These are phyloP conservation scores for Dorcus parallelipipedus DNA, from an alignment of 2,888 invertebrate genomes.

Conservation along the genomic window DNA sequence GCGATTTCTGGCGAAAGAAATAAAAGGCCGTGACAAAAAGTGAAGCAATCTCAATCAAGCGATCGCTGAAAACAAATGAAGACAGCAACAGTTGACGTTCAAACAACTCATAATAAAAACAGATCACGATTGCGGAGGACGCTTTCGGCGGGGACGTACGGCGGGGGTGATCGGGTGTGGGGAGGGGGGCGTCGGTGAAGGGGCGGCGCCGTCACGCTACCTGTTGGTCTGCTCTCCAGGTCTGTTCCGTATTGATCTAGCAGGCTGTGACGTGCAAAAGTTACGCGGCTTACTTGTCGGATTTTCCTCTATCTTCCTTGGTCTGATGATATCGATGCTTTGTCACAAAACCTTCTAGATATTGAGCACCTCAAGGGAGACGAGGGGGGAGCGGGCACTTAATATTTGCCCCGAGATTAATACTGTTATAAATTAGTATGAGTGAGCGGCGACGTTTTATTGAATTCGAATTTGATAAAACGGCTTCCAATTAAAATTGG, in stretches of 20 bases:
- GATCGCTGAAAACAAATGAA: conserved; percentile 7
- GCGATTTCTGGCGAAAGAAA: too few relatives aligned
- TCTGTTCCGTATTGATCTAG: conserved; percentile 38
- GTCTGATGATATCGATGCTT: neutral
- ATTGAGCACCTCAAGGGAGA: too few relatives aligned
- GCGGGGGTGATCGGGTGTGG: conserved; percentile 17
- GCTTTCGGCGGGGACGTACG: conserved; percentile 16
- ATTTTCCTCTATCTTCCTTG: conserved; percentile 20
- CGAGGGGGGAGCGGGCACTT: too few relatives aligned
- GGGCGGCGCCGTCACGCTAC: conserved; percentile 37
- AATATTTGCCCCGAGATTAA: too few relatives aligned
- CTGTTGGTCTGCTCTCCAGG: conserved; percentile 40
- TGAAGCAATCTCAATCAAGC: neutral
- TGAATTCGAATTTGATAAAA: too few relatives aligned
- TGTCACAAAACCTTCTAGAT: neutral
- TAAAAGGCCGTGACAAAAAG: too few relatives aligned
- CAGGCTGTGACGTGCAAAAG: conserved; percentile 34
- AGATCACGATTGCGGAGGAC: conserved; percentile 9
- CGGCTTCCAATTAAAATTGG: too few relatives aligned
- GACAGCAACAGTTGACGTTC: conserved; percentile 23
- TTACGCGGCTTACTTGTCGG: conserved; percentile 31
- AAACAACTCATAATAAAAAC: conserved; percentile 12
- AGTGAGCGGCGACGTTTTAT: too few relatives aligned
- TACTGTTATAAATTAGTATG: too few relatives aligned
- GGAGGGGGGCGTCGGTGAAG: conserved; percentile 10